Conservation (phyloP, 2,113 vertebrate genomes). For the Galbula dea region DNA sequence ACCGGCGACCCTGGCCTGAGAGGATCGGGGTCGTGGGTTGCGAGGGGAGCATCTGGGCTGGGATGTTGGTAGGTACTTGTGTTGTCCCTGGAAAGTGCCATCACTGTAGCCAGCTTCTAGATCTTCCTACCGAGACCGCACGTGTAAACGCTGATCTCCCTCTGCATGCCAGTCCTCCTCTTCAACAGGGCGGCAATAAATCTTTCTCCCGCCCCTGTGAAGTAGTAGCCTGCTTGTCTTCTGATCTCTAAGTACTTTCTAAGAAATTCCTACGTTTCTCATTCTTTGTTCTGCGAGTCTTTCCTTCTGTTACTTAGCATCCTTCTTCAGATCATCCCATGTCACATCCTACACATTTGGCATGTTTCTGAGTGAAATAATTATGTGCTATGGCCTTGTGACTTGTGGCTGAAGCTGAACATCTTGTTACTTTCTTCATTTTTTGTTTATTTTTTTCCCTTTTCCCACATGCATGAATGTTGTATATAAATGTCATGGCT, state of each 20-base stretch:
- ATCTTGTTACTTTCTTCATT: not conserved
- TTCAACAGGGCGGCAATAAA: not conserved
- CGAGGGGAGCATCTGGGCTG: not conserved
- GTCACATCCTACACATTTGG: not conserved
- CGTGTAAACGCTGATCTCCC: fast-evolving
- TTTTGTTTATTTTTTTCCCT: not conserved
- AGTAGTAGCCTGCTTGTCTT: not conserved
- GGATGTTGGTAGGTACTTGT: not conserved
- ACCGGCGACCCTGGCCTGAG: not conserved
- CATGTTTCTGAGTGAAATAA: fast-evolving
- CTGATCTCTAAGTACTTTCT: not conserved
- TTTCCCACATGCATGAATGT: not conserved
- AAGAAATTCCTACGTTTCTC: not conserved
- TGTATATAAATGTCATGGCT: not conserved
- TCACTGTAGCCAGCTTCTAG: not conserved
- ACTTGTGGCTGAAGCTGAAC: not conserved
- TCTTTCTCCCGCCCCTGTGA: not conserved
- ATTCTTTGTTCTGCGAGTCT: not conserved
- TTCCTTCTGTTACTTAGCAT: not conserved
- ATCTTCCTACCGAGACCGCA: fast-evolving
- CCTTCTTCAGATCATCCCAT: not conserved
- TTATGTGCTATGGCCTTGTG: not conserved
- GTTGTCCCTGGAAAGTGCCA: not conserved
- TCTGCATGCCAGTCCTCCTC: not conserved
- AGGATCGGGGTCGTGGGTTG: not conserved